Evolutionary conservation across 2,113 vertebrate species (phyloP).

Genomic region (Ondatra zibethicus): DNA sequence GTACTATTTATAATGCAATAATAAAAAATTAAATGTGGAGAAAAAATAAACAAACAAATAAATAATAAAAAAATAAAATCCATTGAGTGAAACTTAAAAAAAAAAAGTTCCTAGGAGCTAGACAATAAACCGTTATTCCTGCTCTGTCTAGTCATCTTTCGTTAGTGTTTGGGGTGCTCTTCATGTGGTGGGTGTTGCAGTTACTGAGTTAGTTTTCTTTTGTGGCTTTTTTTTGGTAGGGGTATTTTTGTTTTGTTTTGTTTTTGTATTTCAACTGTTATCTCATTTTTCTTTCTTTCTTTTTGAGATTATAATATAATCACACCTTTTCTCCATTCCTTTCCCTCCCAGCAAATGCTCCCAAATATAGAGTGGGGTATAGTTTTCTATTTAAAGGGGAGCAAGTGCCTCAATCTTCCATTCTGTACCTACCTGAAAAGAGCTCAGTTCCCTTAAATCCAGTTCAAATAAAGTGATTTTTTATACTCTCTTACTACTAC

Average conservation of each 20-base stretch:
- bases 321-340: too few relatives aligned
- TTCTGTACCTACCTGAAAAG: constrained; percentile 19
- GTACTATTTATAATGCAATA: too few relatives aligned
- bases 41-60: too few relatives aligned
- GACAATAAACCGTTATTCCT: background rate
- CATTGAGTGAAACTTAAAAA: too few relatives aligned
- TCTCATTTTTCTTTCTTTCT: background rate
- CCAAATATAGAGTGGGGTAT: background rate
- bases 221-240: background rate
- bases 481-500: constrained; percentile 47
- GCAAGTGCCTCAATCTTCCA: constrained; percentile 26
- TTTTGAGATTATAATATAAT: background rate
- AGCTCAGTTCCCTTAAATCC: constrained; percentile 7
- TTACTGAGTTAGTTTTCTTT: background rate
- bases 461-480: constrained; percentile 58
- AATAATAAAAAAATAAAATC: too few relatives aligned
- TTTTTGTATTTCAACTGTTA: background rate
- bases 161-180: constrained; percentile 23
- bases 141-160: background rate
- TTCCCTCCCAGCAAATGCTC: background rate
- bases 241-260: background rate
- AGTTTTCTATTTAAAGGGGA: background rate
- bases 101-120: constrained; percentile 10
- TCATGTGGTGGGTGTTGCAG: background rate
- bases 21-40: too few relatives aligned